These are phyloP conservation scores for Hydrotaea diabolus DNA, from an alignment of 2,888 invertebrate species.

Conservation along the genomic window DNA sequence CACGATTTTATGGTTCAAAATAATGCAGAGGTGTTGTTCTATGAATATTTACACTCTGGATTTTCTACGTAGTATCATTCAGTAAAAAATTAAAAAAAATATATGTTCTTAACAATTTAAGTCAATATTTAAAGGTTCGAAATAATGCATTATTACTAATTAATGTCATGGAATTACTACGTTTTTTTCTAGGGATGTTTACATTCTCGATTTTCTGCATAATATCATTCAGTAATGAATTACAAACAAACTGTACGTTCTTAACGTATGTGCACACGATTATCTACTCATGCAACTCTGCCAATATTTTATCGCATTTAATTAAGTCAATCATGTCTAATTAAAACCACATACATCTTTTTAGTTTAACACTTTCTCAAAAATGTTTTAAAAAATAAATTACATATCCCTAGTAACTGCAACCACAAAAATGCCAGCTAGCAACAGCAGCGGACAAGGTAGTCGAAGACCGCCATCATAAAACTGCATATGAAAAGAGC, in stretches of 20 bases:
- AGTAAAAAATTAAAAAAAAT: too few relatives aligned
- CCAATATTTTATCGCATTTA: conserved; percentile 14
- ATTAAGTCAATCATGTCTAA: conserved; percentile 65
- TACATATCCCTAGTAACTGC: conserved; percentile 49
- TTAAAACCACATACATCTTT: conserved; percentile 64
- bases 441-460: conserved; percentile 30
- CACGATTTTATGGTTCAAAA: too few relatives aligned
- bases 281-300: not conserved
- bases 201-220: too few relatives aligned
- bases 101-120: too few relatives aligned
- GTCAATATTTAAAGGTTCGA: too few relatives aligned
- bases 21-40: too few relatives aligned
- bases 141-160: too few relatives aligned
- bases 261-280: too few relatives aligned
- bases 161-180: too few relatives aligned
- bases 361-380: conserved; percentile 17
- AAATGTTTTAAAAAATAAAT: conserved; percentile 41
- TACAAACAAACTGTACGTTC: not conserved
- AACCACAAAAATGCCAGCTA: conserved; percentile 36
- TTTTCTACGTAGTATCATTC: too few relatives aligned
- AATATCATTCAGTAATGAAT: not conserved
- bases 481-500: conserved; percentile 32
- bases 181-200: too few relatives aligned
- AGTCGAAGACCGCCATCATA: conserved; percentile 51
- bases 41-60: too few relatives aligned